These are phyloP conservation scores for Caranx melampygus DNA, from an alignment of 2,113 vertebrate species.

Conservation along the genomic window DNA sequence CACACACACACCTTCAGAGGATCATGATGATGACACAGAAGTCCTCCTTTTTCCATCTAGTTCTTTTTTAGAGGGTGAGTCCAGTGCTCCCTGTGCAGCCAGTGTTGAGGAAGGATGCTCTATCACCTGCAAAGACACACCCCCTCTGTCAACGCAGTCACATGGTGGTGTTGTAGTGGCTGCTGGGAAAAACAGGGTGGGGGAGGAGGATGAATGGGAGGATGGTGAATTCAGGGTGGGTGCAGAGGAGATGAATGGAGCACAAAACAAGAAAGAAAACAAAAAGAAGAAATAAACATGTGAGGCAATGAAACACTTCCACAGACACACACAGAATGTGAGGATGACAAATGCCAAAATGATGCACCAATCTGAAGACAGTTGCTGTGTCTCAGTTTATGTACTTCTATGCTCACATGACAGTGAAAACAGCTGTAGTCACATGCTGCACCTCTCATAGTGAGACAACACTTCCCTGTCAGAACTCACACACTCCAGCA, in stretches of 20 bases:
- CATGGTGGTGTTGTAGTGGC: conserved; percentile 79
- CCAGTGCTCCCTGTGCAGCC: conserved; percentile 44
- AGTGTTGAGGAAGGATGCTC: conserved; percentile 47
- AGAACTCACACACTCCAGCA: too few relatives aligned
- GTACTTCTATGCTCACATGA: too few relatives aligned
- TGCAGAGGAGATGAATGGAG: conserved; percentile 44
- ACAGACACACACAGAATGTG: conserved; percentile 17
- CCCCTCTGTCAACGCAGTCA: conserved; percentile 78
- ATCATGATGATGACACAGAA: conserved; percentile 20
- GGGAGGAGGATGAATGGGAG: conserved; percentile 17
- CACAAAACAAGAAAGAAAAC: conserved; percentile 64
- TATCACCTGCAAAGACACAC: conserved; percentile 84
- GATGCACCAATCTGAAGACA: conserved; percentile 62
- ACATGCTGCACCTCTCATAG: too few relatives aligned
- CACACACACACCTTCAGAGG: conserved; percentile 40
- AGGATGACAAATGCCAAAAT: conserved; percentile 56
- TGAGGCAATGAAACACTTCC: conserved; percentile 65
- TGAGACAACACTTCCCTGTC: too few relatives aligned
- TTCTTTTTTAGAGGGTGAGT: conserved; percentile 30
- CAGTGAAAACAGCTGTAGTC: too few relatives aligned
- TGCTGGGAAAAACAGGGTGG: conserved; percentile 78
- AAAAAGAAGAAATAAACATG: conserved; percentile 71
- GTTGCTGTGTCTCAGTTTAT: too few relatives aligned
- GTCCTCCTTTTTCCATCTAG: conserved; percentile 42
- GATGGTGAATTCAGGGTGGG: conserved; percentile 57